phyloP scores from a whole-genome alignment of 1,140 invertebrate genomes.

The Euschistus heros region DNA sequence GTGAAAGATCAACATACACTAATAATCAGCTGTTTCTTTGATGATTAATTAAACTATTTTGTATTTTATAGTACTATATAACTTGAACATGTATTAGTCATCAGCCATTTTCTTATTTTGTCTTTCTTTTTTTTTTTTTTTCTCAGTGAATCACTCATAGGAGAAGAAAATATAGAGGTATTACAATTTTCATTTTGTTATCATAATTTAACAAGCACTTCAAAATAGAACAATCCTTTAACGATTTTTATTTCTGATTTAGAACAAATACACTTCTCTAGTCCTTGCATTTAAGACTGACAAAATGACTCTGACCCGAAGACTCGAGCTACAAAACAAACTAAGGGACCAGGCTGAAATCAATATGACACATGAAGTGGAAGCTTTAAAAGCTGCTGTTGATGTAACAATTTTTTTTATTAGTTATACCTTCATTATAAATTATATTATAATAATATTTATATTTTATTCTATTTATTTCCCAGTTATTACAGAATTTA shows the following conservation, averaged over 20 bases:
- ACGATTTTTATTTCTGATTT: conserved; percentile 14
- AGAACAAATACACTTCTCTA: conserved; percentile 41
- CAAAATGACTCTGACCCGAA: conserved; percentile 38
- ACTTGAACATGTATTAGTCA: too few relatives aligned
- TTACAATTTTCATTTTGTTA: background rate
- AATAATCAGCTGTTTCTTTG: too few relatives aligned
- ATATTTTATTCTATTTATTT: conserved; percentile 15
- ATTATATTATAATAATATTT: background rate
- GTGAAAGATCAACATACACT: too few relatives aligned
- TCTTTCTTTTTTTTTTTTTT: conserved; percentile 5
- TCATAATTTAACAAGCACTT: background rate
- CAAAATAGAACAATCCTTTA: background rate
- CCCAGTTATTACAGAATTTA: conserved; percentile 34
- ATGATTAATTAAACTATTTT: too few relatives aligned
- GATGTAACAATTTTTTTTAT: conserved; percentile 25
- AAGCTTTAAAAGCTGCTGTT: conserved; percentile 34
- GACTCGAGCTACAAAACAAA: conserved; percentile 39
- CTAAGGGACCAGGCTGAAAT: conserved; percentile 42
- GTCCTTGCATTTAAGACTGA: conserved; percentile 44
- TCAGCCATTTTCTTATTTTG: too few relatives aligned
- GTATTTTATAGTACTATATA: too few relatives aligned
- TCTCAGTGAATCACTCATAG: conserved; percentile 25
- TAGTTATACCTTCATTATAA: background rate
- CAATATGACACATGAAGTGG: conserved; percentile 40
- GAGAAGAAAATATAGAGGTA: conserved; percentile 28